phyloP scores from a whole-genome alignment of 2,113 vertebrate genomes.

The Pollimyrus isidori region DNA sequence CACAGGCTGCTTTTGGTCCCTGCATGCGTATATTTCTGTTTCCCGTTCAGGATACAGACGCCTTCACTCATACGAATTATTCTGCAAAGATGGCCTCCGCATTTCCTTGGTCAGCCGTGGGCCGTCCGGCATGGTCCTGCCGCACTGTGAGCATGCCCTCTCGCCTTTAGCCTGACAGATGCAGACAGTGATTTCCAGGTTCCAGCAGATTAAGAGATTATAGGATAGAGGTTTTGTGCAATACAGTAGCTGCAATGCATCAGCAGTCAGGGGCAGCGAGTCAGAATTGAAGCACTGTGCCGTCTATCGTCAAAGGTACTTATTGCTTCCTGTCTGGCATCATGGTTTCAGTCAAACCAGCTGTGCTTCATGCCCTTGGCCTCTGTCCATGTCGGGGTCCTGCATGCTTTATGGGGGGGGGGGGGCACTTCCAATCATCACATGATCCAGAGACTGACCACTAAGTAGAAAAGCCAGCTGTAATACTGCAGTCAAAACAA shows the following conservation, averaged over 20 bases:
- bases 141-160: background rate
- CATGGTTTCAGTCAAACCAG: background rate
- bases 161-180: conserved; percentile 49
- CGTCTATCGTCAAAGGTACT: background rate
- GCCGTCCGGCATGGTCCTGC: background rate
- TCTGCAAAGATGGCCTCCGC: background rate
- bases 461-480: background rate
- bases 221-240: conserved; percentile 54
- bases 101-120: background rate
- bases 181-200: conserved; percentile 60
- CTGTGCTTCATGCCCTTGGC: background rate
- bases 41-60: background rate
- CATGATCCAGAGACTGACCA: background rate
- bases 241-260: conserved; percentile 58
- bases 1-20: background rate
- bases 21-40: background rate
- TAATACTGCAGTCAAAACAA: background rate
- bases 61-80: background rate
- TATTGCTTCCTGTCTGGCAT: background rate
- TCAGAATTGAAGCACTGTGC: conserved; percentile 10
- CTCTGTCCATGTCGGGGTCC: background rate
- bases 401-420: background rate
- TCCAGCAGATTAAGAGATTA: conserved; percentile 68
- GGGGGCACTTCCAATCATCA: background rate
- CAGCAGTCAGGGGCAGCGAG: background rate